Evolutionary conservation across 2,888 invertebrate species (phyloP), one percentile per base, ranked within the genome.

Genomic region (Serripes groenlandicus): DNA sequence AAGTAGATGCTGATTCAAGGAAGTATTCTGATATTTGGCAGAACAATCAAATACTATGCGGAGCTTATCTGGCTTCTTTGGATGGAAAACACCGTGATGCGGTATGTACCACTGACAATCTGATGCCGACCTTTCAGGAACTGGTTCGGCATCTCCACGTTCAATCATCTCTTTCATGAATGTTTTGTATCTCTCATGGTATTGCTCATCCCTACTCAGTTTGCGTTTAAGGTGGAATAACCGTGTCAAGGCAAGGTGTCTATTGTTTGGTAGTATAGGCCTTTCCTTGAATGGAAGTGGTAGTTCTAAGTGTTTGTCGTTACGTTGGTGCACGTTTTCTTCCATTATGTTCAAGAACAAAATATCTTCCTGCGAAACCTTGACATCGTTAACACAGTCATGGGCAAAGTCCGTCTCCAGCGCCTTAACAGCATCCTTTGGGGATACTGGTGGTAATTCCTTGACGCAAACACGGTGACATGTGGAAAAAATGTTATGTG

Each of bases 1-100:
- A 3, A 88, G 52, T n/a, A 88, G 62, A 54, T 71, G 69, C 0
- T 56, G 28, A 56, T 85, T 85, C 28, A 85, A 42, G 7, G 49
- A 56, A 26, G 11, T 15, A 15, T 58, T 70, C 2, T 49, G 15
- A 26, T 34, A 86, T n/a, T 26, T 34, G 0, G 81, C 70, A 78
- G 74, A 78, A 32, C 83, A 85, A 37, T 83, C 85, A 32, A 86
- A 85, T 11, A 83, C 83, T 7, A 83, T 75, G 21, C 74, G 58
- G 1, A 79, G 21, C 49, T 79, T 74, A 26, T 68, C 74, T 9
- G 79, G 79, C 35, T 68, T 79, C 35, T 79, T 74, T 0, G 68
- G 74, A 85, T 72, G 78, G 37, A 54, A 78, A 30, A 72, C 66
- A 1, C 64, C 72, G 23, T 78, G 64, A 26, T 78, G 72, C 26